phyloP scores from a whole-genome alignment of 1,140 invertebrate genomes.

The Drosophila sechellia region DNA sequence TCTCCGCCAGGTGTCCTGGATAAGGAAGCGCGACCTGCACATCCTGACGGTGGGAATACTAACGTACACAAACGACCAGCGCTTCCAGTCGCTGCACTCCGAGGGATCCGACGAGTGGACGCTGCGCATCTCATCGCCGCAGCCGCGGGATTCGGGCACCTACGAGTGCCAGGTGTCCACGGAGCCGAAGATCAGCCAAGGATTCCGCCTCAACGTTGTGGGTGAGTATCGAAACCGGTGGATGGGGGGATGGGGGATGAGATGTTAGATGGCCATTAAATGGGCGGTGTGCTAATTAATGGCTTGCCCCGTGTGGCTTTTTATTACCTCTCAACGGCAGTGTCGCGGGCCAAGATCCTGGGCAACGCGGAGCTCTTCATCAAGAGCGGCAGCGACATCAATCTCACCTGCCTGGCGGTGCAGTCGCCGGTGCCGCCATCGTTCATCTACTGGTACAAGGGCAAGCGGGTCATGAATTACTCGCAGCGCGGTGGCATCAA shows the following conservation, averaged over 20 bases:
- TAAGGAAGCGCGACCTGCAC: conserved; percentile 90
- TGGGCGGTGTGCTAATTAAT: conserved; percentile 39
- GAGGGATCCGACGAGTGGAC: conserved; percentile 96
- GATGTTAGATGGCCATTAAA: conserved; percentile 15
- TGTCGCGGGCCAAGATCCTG: conserved; percentile 94
- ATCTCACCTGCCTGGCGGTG: conserved; percentile 93
- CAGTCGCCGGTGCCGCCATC: conserved; percentile 94
- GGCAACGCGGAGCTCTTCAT: conserved; percentile 94
- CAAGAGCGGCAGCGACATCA: conserved; percentile 95
- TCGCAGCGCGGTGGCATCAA: conserved; percentile 93
- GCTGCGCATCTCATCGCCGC: conserved; percentile 91
- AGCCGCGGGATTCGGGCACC: conserved; percentile 89
- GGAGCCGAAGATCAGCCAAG: conserved; percentile 93
- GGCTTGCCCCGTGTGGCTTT: conserved; percentile 27
- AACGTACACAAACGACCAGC: conserved; percentile 91
- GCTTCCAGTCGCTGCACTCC: conserved; percentile 91
- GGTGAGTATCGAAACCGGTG: conserved; percentile 87
- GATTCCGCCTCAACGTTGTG: conserved; percentile 92
- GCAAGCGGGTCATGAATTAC: conserved; percentile 94
- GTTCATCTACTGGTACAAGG: conserved; percentile 97
- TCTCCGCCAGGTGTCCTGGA: conserved; percentile 89
- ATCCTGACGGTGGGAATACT: conserved; percentile 90
- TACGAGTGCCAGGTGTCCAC: conserved; percentile 96
- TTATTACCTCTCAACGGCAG: conserved; percentile 85
- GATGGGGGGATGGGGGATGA: not conserved